These are phyloP conservation scores for Eulithis testata DNA, from an alignment of 2,888 invertebrate genomes.

Conservation along the genomic window DNA sequence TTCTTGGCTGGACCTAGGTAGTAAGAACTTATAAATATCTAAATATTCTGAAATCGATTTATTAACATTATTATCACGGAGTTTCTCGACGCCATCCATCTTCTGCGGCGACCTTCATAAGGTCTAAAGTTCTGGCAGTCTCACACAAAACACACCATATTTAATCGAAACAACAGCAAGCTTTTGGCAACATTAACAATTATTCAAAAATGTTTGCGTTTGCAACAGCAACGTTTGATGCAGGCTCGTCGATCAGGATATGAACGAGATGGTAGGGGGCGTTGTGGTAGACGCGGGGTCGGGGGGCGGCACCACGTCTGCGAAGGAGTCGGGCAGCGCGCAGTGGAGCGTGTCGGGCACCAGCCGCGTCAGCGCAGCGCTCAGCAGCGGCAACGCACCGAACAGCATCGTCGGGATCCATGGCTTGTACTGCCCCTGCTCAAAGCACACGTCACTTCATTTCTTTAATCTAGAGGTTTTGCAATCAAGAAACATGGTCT, in stretches of 20 bases:
- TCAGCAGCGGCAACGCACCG: conserved; percentile 80
- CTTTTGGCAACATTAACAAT: too few species aligned
- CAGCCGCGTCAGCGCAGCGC: conserved; percentile 82
- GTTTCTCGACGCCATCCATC: neutral
- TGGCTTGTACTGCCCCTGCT: conserved; percentile 61
- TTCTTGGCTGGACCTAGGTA: too few species aligned
- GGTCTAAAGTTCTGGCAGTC: conserved; percentile 6
- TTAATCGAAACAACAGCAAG: too few species aligned
- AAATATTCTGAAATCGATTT: too few species aligned
- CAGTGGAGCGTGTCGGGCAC: conserved; percentile 86
- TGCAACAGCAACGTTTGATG: neutral
- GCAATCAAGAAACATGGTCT: too few species aligned
- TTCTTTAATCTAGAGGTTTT: too few species aligned
- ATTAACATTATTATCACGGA: too few species aligned
- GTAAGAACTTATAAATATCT: too few species aligned
- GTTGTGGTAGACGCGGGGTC: conserved; percentile 27
- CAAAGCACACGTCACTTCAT: neutral
- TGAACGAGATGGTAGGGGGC: conserved; percentile 6
- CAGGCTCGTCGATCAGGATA: conserved; percentile 6
- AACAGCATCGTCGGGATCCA: conserved; percentile 81
- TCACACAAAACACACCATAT: too few species aligned
- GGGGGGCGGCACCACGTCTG: conserved; percentile 66
- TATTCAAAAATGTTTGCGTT: too few species aligned
- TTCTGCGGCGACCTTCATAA: conserved; percentile 14
- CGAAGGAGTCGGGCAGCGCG: conserved; percentile 85